Evolutionary conservation across 2,797 vertebrate species (phyloP).

Genomic region (Pyrocephalus nanus): DNA sequence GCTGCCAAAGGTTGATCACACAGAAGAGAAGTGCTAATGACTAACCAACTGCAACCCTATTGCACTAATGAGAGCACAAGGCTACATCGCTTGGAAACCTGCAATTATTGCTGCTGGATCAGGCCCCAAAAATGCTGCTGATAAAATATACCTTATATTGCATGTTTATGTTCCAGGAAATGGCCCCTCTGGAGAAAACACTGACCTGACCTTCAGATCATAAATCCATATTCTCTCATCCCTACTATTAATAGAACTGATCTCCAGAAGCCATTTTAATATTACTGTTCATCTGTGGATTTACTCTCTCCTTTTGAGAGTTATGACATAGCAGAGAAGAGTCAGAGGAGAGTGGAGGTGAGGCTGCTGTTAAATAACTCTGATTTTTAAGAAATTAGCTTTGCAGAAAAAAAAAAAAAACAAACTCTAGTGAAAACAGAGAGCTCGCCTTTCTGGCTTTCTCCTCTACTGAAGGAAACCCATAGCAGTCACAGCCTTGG

Average conservation of each 20-base stretch:
- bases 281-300: neutral
- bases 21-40: constrained; percentile 4
- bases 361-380: neutral
- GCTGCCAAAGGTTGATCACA: neutral
- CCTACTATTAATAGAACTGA: neutral
- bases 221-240: neutral
- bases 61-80: constrained; percentile 39
- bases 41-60: neutral
- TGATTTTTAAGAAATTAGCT: constrained; percentile 11
- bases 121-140: constrained; percentile 3
- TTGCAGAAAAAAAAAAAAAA: neutral
- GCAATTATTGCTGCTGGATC: constrained; percentile 37
- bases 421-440: neutral
- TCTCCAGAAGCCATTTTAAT: neutral
- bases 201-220: neutral
- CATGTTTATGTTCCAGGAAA: constrained; percentile 41
- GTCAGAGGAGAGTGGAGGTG: neutral
- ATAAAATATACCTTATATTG: constrained; percentile 13
- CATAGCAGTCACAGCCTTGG: neutral
- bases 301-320: neutral
- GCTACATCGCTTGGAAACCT: neutral
- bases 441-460: neutral
- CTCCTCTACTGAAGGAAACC: neutral
- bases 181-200: neutral
- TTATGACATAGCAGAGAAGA: neutral